These are phyloP conservation scores for Morpho deidamia DNA, from an alignment of 2,888 invertebrate genomes.

Conservation along the genomic window DNA sequence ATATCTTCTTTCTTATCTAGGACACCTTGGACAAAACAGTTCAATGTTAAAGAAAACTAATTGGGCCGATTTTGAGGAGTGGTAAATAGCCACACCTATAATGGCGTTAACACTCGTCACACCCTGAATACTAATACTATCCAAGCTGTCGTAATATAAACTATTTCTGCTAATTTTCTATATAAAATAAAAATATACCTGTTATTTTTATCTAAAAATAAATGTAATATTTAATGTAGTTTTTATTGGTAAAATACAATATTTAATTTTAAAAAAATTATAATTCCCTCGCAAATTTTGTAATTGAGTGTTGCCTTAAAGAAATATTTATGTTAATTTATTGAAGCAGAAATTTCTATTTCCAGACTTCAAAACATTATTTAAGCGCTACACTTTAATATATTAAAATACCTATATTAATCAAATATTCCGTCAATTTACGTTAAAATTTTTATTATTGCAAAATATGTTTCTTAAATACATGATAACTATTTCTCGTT, in stretches of 20 bases:
- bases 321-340: neutral
- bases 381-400: too few species aligned
- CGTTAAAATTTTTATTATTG: too few species aligned
- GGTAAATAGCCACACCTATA: slow-evolving; percentile 63
- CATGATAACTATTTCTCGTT: too few species aligned
- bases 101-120: slow-evolving; percentile 51
- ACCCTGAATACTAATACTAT: slow-evolving; percentile 35
- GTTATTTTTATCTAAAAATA: neutral
- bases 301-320: slow-evolving; percentile 15
- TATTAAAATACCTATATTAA: too few species aligned
- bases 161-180: neutral
- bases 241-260: neutral
- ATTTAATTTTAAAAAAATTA: slow-evolving; percentile 12
- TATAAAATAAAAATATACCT: neutral
- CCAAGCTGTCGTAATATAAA: slow-evolving; percentile 13
- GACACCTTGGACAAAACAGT: slow-evolving; percentile 31
- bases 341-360: neutral
- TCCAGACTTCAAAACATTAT: too few species aligned
- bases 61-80: slow-evolving; percentile 64
- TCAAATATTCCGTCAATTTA: too few species aligned
- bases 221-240: neutral
- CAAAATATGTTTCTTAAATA: too few species aligned
- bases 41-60: slow-evolving; percentile 51
- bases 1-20: slow-evolving; percentile 20
- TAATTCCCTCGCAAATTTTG: slow-evolving; percentile 22